A percentile compares a stretch with the other conserved stretches of the same genome.
Evolutionary conservation across 2,888 invertebrate genomes (phyloP).

Genomic region (Drosophila cognata): DNA sequence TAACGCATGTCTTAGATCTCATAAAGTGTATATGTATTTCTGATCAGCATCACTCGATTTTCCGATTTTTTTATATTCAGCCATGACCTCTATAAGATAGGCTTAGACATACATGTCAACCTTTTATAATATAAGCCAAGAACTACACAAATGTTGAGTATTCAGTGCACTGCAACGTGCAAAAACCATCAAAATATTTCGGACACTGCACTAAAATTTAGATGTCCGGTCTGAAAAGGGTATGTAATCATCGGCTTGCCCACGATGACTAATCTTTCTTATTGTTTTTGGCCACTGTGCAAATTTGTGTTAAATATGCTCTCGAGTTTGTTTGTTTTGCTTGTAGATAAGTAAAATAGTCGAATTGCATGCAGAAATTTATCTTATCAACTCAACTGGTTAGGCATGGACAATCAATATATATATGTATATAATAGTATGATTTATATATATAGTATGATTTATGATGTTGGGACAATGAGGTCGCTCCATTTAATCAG

Average conservation of each 20-base stretch:
- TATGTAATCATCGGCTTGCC: not conserved
- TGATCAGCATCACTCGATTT: not conserved
- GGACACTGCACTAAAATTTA: no score
- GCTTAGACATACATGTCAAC: not conserved
- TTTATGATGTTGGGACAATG: constrained; percentile 23
- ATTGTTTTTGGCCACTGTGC: not conserved
- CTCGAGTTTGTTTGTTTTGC: not conserved
- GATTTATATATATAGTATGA: not conserved
- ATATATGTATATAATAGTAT: not conserved
- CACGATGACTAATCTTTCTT: not conserved
- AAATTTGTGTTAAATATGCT: not conserved
- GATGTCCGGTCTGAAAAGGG: not conserved
- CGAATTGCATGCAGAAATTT: constrained; percentile 24
- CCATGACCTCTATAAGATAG: not conserved
- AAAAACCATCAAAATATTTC: no score
- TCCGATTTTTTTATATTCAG: not conserved
- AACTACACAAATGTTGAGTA: not conserved
- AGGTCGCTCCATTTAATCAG: constrained; percentile 31
- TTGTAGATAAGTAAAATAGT: constrained; percentile 23
- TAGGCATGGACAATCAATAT: constrained; percentile 14
- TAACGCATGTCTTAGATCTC: not conserved
- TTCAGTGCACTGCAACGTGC: not conserved
- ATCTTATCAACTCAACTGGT: constrained; percentile 38
- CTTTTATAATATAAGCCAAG: not conserved
- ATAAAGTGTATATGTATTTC: not conserved